Evolutionary conservation across 1,140 invertebrate species (phyloP).

Genomic region (Drosophila elegans): DNA sequence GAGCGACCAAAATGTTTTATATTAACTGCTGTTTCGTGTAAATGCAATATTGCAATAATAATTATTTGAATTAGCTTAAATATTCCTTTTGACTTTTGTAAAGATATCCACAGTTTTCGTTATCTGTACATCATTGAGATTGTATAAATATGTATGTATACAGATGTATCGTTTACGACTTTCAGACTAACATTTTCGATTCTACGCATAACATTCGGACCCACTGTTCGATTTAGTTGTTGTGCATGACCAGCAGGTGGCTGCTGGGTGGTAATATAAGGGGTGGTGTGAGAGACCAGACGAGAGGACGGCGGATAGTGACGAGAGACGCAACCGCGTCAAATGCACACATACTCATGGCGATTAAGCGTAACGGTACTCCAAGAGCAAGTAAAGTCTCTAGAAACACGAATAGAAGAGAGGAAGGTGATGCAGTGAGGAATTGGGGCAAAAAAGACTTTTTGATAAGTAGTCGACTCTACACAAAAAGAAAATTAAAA

Average conservation of each 20-base stretch:
- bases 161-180: no score
- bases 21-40: no score
- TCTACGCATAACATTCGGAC: not conserved
- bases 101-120: no score
- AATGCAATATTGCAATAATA: no score
- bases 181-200: not conserved
- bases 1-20: no score
- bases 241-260: slow-evolving; percentile 10
- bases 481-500: not conserved
- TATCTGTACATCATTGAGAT: no score
- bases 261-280: not conserved
- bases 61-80: no score
- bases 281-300: not conserved
- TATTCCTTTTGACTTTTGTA: no score
- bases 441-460: slow-evolving; percentile 4
- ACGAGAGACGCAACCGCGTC: slow-evolving; percentile 25
- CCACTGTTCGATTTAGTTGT: slow-evolving; percentile 9
- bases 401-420: not conserved
- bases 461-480: not conserved
- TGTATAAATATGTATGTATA: no score
- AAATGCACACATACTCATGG: slow-evolving; percentile 20
- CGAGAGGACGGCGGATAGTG: not conserved
- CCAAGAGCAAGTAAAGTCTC: slow-evolving; percentile 1
- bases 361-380: slow-evolving; percentile 23
- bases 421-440: not conserved